Conservation (phyloP, 2,113 vertebrate species). For the Phaethornis superciliosus region DNA sequence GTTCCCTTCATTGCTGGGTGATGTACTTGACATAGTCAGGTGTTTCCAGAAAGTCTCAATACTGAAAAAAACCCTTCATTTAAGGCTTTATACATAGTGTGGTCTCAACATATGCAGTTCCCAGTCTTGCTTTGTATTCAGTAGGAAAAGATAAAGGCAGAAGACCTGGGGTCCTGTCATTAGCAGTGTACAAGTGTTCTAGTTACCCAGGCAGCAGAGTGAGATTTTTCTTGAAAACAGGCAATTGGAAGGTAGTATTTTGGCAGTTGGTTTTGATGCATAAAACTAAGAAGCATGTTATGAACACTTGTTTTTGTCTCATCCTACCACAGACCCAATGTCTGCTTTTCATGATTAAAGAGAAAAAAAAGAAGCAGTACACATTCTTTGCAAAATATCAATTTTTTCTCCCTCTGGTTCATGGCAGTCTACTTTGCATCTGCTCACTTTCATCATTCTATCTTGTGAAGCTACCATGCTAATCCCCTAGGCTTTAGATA, state of each 20-base stretch:
- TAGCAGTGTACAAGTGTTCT: neutral
- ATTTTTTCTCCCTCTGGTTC: neutral
- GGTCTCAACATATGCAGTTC: neutral
- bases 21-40: neutral
- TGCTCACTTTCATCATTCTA: neutral
- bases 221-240: neutral
- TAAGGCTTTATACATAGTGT: neutral
- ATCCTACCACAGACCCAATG: neutral
- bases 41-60: neutral
- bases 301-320: neutral
- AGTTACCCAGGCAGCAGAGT: conserved; percentile 10
- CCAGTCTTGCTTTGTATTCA: neutral
- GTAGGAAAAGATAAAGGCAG: neutral
- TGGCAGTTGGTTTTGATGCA: neutral
- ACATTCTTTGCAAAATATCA: neutral
- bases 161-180: neutral
- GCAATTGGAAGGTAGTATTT: neutral
- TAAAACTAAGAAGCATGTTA: neutral
- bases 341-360: neutral
- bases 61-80: neutral
- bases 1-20: neutral
- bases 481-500: neutral
- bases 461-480: neutral
- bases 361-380: neutral
- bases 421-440: neutral